Evolutionary conservation across 1,140 invertebrate species (phyloP), one percentile per base, ranked within the genome.

Genomic region (Akabosia matsudoensis): DNA sequence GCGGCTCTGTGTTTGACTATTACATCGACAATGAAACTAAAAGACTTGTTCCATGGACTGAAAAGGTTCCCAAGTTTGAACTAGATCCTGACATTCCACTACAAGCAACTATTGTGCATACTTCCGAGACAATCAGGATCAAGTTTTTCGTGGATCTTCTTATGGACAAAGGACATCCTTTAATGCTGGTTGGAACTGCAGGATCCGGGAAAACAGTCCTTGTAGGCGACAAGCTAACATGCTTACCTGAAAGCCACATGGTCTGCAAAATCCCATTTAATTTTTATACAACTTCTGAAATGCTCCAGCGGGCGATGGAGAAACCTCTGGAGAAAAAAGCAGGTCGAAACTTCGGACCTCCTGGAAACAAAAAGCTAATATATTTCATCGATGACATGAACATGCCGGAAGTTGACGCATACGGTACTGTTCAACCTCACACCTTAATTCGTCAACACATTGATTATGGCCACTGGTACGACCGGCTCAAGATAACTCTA

Each of bases 381-480:
- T 98, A 97, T 84, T 98, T 98, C 84, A 92, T 98, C 76, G 97
- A 98, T 84, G 96, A 98, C 82, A 92, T 98, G 91, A 98, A 98
- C 84, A 98, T 98, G 96, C 96, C 96, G 18, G 72, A 89, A 87
- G 94, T 97, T 10, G 97, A 98, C 85, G 84, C 87, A 64, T 98
- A 98, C 83, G 96, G 94, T 16, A 98, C 97, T 0, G 96, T 97
- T 0, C 95, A 97, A 85, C 95, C 96, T 0, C 96, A 98, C 84
- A 98, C 96, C 0, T 86, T 98, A 7, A 97, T 98, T 72, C 88
- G 96, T 26, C 96, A 98, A 83, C 95, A 97, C 86, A 86, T 98
- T 80, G 96, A 97, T 85, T 98, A 98, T 83, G 91, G 90, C 70
- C 96, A 98, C 84, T 98, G 97, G 96, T 95, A 95, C 79, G 96